Evolutionary conservation across 2,797 vertebrate species (phyloP).

Genomic region (Otolemur crassicaudatus): DNA sequence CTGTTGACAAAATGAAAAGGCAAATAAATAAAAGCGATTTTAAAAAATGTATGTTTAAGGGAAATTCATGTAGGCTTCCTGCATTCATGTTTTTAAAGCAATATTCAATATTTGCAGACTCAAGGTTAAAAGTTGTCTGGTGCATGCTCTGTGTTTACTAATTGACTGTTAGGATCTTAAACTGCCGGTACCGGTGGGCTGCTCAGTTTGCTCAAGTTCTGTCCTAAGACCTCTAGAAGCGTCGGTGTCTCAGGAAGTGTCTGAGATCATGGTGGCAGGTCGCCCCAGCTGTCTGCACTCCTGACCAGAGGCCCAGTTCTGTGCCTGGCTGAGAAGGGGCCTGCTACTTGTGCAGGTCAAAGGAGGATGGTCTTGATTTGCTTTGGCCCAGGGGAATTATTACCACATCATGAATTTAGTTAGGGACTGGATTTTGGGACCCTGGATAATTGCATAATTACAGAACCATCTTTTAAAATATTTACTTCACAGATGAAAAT

Average conservation of each 20-base stretch:
- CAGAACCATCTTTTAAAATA: slow-evolving; percentile 38
- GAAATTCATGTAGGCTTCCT: slow-evolving; percentile 46
- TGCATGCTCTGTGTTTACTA: background rate
- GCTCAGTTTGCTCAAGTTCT: slow-evolving; percentile 15
- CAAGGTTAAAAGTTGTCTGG: slow-evolving; percentile 8
- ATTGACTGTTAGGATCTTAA: background rate
- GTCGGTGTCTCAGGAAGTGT: background rate
- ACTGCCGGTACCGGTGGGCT: background rate
- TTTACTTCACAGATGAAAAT: slow-evolving; percentile 27
- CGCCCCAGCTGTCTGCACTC: background rate
- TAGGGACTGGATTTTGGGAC: background rate
- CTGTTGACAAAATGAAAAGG: slow-evolving; percentile 84
- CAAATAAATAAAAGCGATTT: slow-evolving; percentile 71
- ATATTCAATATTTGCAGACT: slow-evolving; percentile 8
- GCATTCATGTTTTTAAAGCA: slow-evolving; percentile 35
- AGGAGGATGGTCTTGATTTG: background rate
- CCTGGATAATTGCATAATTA: background rate
- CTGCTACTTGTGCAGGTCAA: background rate
- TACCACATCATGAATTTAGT: background rate
- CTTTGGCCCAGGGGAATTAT: background rate
- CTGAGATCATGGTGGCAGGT: background rate
- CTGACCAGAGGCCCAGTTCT: background rate
- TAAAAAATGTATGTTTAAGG: slow-evolving; percentile 42
- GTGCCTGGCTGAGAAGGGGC: background rate
- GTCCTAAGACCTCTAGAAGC: background rate